Conservation (phyloP, 2,888 invertebrate species). For the Doris montereyensis region DNA sequence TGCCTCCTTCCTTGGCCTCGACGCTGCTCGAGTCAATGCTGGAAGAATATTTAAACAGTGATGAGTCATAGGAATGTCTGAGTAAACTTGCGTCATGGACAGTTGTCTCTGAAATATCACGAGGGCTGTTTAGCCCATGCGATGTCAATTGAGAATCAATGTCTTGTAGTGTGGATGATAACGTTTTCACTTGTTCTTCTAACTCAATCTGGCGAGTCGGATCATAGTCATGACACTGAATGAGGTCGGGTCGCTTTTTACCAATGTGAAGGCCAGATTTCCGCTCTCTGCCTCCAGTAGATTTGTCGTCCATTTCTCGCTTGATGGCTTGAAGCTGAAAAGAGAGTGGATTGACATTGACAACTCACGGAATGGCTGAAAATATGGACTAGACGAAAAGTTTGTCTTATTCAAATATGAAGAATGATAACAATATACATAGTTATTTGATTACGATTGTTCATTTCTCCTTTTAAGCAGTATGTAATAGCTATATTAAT, state of each 20-base stretch:
- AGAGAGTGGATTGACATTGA: too few relatives aligned
- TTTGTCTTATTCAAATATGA: too few relatives aligned
- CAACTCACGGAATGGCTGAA: too few relatives aligned
- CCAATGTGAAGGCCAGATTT: conserved; percentile 54
- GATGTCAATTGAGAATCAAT: conserved; percentile 52
- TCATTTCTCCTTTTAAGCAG: too few relatives aligned
- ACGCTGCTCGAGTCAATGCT: background rate
- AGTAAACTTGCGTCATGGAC: background rate
- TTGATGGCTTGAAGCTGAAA: conserved; percentile 57
- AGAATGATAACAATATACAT: too few relatives aligned
- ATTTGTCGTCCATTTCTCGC: conserved; percentile 50
- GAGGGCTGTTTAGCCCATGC: conserved; percentile 11
- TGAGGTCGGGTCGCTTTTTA: conserved; percentile 48
- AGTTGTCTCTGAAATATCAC: background rate
- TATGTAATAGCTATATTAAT: too few relatives aligned
- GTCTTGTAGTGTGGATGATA: conserved; percentile 51
- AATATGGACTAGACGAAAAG: too few relatives aligned
- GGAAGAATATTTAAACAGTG: background rate
- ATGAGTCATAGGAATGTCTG: background rate
- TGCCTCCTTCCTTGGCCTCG: background rate
- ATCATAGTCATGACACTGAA: conserved; percentile 11
- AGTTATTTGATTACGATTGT: too few relatives aligned
- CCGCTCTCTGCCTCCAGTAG: conserved; percentile 45
- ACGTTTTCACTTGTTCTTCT: conserved; percentile 53
- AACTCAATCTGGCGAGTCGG: conserved; percentile 48